Conservation (phyloP, 2,888 invertebrate species). For the Cephus runcator region DNA sequence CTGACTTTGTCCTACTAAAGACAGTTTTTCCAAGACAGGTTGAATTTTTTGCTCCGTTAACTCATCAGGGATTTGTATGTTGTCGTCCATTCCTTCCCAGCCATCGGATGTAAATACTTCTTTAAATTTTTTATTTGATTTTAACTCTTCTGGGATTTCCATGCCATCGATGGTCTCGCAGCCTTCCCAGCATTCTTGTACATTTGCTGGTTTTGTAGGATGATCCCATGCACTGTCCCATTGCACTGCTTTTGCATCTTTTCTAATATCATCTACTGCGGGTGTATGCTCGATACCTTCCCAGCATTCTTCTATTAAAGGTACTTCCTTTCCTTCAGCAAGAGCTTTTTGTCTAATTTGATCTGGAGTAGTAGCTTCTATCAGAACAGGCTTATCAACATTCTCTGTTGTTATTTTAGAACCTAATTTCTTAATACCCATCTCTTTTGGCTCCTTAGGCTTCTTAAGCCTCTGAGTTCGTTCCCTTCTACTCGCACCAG, state of each 20-base stretch:
- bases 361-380: constrained; percentile 13
- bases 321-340: constrained; percentile 18
- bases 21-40: constrained; percentile 56
- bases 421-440: constrained; percentile 36
- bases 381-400: constrained; percentile 20
- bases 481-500: not conserved
- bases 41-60: constrained; percentile 50
- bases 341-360: constrained; percentile 10
- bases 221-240: constrained; percentile 14
- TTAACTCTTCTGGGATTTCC: constrained; percentile 54
- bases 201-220: constrained; percentile 7
- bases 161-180: constrained; percentile 28
- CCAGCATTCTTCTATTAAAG: constrained; percentile 29
- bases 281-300: constrained; percentile 4
- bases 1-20: constrained; percentile 48
- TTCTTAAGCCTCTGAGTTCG: constrained; percentile 15
- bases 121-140: constrained; percentile 56
- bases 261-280: not conserved
- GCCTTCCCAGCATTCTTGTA: constrained; percentile 15
- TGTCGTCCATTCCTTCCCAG: constrained; percentile 61
- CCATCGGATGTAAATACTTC: constrained; percentile 61
- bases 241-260: not conserved
- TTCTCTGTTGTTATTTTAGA: constrained; percentile 25
- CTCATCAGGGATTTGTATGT: constrained; percentile 55
- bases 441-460: constrained; percentile 25